Evolutionary conservation across 2,888 invertebrate genomes (phyloP), one percentile per base, ranked within the genome.

Genomic region (Parnassius mnemosyne): DNA sequence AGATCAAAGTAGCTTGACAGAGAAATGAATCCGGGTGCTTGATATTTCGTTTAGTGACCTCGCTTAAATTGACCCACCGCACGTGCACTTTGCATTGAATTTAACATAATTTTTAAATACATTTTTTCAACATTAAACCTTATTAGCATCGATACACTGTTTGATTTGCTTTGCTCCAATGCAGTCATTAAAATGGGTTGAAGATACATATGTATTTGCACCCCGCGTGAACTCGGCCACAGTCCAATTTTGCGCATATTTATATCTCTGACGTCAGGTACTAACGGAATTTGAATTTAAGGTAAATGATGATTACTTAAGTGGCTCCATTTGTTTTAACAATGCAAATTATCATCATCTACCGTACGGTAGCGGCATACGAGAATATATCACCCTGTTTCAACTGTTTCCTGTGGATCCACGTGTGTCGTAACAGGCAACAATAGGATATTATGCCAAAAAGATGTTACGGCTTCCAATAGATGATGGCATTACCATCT

Each of bases 31-130:
- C 82, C 81, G 78, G 76, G 72, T 77, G 69, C 63, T 77, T 88
- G 89, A 84, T 87, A 89, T 89, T 89, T 84, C 78, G 80, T 80
- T 75, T 73, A 69, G 76, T 78, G 87, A 80, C 89, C 89, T 89
- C 85, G 85, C 73, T 72, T 72, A 73, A 71, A 76, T 77, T 83
- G 82, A 84, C 83, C 84, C 75, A 62, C 77, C 73, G 76, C 77
- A 74, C 72, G 76, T 79, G 79, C 80, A 79, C 76, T 78, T 77
- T 78, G 76, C 73, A 70, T 72, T 73, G 73, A 77, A 69, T 65
- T 71, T 66, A 67, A 53, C 65, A 51, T 55, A 34, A 34, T 34
- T 46, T 65, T 60, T 64, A 65, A 60, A 68, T 66, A 65, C 69
- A 47, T 50, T 70, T 70, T 34, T 34, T 34, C 34, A 34, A 61